Conservation (phyloP, 2,797 vertebrate genomes). For the Poeciliopsis turneri region DNA sequence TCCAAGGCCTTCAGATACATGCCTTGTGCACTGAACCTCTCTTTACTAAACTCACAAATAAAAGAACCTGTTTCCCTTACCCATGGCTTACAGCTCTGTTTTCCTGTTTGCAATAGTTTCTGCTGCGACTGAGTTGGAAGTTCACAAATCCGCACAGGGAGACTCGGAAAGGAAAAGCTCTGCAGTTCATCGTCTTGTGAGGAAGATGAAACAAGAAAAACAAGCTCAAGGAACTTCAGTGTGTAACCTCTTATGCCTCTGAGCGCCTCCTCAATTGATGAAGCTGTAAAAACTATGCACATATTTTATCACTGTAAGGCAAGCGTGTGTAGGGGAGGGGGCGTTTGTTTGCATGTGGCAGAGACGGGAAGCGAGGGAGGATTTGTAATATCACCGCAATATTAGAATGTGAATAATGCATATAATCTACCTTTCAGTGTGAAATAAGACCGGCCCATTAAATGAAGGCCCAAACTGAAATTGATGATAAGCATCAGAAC, state of each 20-base stretch:
- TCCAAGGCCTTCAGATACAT: constrained; percentile 35
- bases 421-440: constrained; percentile 60
- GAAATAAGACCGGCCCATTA: constrained; percentile 41
- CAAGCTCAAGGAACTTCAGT: constrained; percentile 64
- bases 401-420: constrained; percentile 74
- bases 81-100: constrained; percentile 19
- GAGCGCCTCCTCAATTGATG: constrained; percentile 68
- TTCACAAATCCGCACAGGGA: constrained; percentile 17
- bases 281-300: constrained; percentile 68
- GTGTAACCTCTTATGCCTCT: constrained; percentile 71
- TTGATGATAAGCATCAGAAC: constrained; percentile 55
- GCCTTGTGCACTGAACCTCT: constrained; percentile 6
- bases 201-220: constrained; percentile 56
- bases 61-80: constrained; percentile 29
- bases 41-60: constrained; percentile 20
- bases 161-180: constrained; percentile 11
- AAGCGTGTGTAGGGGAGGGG: constrained; percentile 6
- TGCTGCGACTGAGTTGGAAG: constrained; percentile 21
- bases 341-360: neutral
- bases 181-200: constrained; percentile 57
- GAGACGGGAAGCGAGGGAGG: neutral
- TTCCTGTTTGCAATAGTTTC: constrained; percentile 42
- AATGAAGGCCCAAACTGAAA: constrained; percentile 52
- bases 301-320: constrained; percentile 60
- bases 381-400: constrained; percentile 50